These are phyloP conservation scores for Thamnophis sirtalis DNA, from an alignment of 2,113 vertebrate genomes.

Conservation along the genomic window DNA sequence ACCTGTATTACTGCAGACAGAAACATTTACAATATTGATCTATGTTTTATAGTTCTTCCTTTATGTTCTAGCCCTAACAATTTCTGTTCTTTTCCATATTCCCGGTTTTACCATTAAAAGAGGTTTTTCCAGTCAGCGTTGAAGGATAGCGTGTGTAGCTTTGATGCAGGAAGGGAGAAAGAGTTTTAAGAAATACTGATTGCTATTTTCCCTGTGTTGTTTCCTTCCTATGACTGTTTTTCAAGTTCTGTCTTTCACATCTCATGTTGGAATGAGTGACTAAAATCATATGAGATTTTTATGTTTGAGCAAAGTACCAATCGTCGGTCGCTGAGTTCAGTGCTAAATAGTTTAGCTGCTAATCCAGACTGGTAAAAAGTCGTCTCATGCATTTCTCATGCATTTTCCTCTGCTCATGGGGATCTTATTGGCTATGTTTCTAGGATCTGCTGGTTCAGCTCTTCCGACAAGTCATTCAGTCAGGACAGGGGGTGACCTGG, in stretches of 20 bases:
- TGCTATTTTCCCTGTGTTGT: not conserved
- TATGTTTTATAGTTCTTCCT: not conserved
- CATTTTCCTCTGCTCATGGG: conserved; percentile 47
- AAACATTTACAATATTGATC: not conserved
- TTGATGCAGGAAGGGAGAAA: not conserved
- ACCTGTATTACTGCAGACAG: not conserved
- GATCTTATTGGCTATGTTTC: conserved; percentile 53
- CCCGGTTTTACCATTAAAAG: not conserved
- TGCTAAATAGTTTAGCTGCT: not conserved
- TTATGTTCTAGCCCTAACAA: not conserved
- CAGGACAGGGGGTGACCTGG: conserved; percentile 67
- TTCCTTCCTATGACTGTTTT: not conserved
- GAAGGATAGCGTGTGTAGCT: not conserved
- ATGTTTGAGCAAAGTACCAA: not conserved
- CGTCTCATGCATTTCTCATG: conserved; percentile 31
- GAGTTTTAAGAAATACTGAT: not conserved
- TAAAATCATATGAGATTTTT: not conserved
- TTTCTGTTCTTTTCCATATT: not conserved
- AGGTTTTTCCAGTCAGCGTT: not conserved
- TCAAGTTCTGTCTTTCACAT: not conserved
- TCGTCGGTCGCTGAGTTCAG: not conserved
- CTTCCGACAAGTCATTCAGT: conserved; percentile 61
- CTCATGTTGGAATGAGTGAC: not conserved
- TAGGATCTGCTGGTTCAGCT: conserved; percentile 69
- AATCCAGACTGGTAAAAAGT: not conserved